phyloP scores from a whole-genome alignment of 2,113 vertebrate species.

The Cettia cetti region DNA sequence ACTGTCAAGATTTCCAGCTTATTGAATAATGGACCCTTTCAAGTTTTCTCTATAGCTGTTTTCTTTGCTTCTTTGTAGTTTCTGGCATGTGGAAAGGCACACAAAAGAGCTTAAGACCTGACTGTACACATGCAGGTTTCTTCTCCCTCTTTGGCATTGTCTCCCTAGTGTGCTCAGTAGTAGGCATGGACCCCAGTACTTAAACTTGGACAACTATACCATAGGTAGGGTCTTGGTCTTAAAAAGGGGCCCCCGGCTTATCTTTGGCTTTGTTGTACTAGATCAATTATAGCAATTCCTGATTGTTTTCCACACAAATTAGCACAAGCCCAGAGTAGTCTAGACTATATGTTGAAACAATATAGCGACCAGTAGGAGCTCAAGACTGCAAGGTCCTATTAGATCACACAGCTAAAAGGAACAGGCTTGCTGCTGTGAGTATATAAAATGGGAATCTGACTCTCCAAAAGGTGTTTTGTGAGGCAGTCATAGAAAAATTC shows the following conservation, averaged over 20 bases:
- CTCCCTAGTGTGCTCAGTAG: neutral
- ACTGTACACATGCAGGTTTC: neutral
- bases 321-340: neutral
- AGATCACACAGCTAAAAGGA: neutral
- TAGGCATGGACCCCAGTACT: neutral
- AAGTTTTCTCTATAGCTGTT: neutral
- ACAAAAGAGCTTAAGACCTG: neutral
- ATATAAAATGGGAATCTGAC: neutral
- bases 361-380: neutral
- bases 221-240: neutral
- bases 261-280: neutral
- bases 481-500: neutral
- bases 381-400: neutral
- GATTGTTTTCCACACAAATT: neutral
- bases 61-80: neutral
- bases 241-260: neutral
- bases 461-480: neutral
- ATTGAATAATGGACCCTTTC: neutral
- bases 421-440: neutral
- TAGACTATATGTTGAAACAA: neutral
- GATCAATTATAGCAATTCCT: neutral
- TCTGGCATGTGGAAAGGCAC: neutral
- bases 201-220: neutral
- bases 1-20: neutral
- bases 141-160: neutral